phyloP scores from a whole-genome alignment of 2,888 invertebrate genomes.

The Ophraella communa region DNA sequence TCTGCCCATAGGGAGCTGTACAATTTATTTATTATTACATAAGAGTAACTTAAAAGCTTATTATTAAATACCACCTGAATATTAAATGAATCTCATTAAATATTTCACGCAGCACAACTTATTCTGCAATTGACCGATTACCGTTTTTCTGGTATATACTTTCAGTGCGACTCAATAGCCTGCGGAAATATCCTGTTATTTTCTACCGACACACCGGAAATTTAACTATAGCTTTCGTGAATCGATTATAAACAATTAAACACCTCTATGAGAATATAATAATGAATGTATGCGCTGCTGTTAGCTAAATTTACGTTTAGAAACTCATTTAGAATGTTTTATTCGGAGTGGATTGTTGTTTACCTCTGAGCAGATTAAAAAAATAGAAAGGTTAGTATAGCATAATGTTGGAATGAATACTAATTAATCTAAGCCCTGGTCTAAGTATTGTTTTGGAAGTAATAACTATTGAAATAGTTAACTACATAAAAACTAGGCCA shows the following conservation, averaged over 20 bases:
- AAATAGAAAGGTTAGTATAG: too few species aligned
- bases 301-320: slow-evolving; percentile 7
- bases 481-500: too few species aligned
- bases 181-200: slow-evolving; percentile 20
- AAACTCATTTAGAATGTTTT: slow-evolving; percentile 18
- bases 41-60: too few species aligned
- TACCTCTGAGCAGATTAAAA: too few species aligned
- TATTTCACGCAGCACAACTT: not conserved
- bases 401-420: too few species aligned
- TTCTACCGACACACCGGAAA: slow-evolving; percentile 8
- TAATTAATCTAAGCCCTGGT: too few species aligned
- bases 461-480: too few species aligned
- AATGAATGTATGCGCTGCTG: not conserved
- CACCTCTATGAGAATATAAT: not conserved
- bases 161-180: not conserved
- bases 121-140: not conserved
- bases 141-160: not conserved
- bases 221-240: slow-evolving; percentile 6
- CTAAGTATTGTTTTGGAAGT: too few species aligned
- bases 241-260: slow-evolving; percentile 16
- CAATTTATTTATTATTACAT: too few species aligned
- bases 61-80: too few species aligned
- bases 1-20: too few species aligned
- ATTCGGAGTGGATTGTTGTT: not conserved
- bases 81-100: not conserved